A percentile compares a stretch with the other conserved stretches of the same genome.
Evolutionary conservation across 2,797 vertebrate species (phyloP).

Genomic region (Numenius phaeopus): DNA sequence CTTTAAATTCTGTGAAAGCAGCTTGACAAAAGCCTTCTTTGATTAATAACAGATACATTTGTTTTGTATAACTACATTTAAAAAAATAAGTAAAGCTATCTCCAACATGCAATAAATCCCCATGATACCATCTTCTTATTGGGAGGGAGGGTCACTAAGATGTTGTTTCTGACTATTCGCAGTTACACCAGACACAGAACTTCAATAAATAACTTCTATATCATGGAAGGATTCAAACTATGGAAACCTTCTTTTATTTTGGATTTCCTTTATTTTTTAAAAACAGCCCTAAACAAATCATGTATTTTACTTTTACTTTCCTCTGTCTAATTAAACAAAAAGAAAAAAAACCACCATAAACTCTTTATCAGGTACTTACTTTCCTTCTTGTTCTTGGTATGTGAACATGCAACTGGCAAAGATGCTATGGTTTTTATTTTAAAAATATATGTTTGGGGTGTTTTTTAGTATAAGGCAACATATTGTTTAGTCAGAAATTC

Average conservation of each 20-base stretch:
- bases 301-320: neutral
- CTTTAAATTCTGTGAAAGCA: neutral
- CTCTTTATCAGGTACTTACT: neutral
- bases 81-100: neutral
- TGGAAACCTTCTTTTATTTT: neutral
- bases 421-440: neutral
- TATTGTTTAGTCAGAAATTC: neutral
- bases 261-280: neutral
- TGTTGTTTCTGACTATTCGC: neutral
- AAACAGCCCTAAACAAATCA: neutral
- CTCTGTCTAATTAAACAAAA: neutral
- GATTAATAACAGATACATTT: neutral
- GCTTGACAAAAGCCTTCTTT: neutral
- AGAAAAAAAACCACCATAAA: neutral
- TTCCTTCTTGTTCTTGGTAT: neutral
- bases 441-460: neutral
- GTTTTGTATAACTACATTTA: neutral
- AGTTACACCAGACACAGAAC: neutral
- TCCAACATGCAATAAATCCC: neutral
- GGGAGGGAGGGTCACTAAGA: fast-evolving
- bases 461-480: neutral
- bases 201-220: neutral
- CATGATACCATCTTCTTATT: fast-evolving
- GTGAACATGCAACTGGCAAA: neutral
- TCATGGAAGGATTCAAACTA: neutral